A percentile compares a stretch with the other conserved stretches of the same genome.
phyloP scores from a whole-genome alignment of 2,797 vertebrate species.

The Spondyliosoma cantharus region DNA sequence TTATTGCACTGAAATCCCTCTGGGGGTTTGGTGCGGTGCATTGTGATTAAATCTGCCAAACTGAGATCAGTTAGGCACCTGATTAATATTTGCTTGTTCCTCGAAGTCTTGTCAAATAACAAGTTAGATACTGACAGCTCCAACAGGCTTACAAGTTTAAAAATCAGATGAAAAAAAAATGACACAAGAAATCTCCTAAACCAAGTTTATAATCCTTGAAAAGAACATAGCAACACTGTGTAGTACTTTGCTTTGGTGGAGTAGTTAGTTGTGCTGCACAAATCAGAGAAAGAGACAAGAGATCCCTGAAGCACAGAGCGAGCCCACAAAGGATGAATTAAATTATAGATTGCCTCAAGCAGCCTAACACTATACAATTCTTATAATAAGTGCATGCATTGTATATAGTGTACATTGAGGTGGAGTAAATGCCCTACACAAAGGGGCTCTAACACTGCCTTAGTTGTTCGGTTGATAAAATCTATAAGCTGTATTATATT shows the following conservation, averaged over 20 bases:
- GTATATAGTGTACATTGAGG: background rate
- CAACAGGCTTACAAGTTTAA: background rate
- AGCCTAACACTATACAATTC: background rate
- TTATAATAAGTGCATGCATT: background rate
- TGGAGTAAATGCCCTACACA: slow-evolving; percentile 12
- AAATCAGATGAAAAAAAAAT: background rate
- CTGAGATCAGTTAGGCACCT: background rate
- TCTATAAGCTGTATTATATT: slow-evolving; percentile 39
- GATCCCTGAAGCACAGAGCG: background rate
- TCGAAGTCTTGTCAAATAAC: background rate
- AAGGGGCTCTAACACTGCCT: background rate
- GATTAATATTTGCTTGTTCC: background rate
- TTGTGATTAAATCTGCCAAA: slow-evolving; percentile 6
- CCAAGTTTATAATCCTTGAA: background rate
- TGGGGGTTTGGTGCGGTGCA: background rate
- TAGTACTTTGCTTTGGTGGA: background rate
- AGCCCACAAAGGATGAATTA: background rate
- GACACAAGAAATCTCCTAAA: background rate
- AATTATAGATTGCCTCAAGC: background rate
- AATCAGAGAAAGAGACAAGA: background rate
- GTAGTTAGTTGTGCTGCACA: background rate
- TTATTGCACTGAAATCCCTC: too few relatives aligned
- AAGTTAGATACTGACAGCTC: background rate
- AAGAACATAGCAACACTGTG: background rate
- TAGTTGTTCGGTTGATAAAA: slow-evolving; percentile 40